phyloP scores from a whole-genome alignment of 1,140 invertebrate species.

The Plectrocnemia conspersa region DNA sequence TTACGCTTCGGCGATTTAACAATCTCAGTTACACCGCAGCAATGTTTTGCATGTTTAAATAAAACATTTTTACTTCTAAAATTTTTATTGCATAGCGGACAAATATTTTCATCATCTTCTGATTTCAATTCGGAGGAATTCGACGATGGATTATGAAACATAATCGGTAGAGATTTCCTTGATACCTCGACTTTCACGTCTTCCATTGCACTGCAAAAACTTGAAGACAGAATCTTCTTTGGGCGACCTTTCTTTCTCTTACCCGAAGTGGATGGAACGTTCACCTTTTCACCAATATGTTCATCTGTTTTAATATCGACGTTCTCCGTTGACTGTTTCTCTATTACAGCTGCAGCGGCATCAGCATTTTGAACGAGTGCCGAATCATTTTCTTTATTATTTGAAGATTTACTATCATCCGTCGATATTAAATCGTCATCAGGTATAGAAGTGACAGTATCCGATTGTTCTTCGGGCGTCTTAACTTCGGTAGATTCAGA shows the following conservation, averaged over 20 bases:
- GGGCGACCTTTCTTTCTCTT: constrained; percentile 34
- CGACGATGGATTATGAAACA: not conserved
- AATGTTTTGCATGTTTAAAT: constrained; percentile 52
- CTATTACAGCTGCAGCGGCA: too few relatives aligned
- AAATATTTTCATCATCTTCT: constrained; percentile 39
- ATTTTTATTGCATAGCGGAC: constrained; percentile 49
- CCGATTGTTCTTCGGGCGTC: too few relatives aligned
- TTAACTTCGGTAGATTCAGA: too few relatives aligned
- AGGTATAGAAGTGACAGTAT: too few relatives aligned
- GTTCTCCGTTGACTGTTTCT: too few relatives aligned
- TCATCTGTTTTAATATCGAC: not conserved
- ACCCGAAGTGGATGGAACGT: not conserved
- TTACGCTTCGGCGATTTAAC: constrained; percentile 25
- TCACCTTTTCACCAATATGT: not conserved
- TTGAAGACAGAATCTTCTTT: constrained; percentile 42
- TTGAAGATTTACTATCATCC: too few relatives aligned
- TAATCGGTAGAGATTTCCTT: constrained; percentile 41
- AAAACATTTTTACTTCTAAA: constrained; percentile 50
- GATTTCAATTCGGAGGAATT: too few relatives aligned
- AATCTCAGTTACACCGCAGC: constrained; percentile 41
- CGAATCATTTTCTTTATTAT: too few relatives aligned
- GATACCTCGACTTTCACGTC: constrained; percentile 36
- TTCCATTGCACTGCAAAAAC: constrained; percentile 36
- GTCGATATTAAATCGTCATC: too few relatives aligned
- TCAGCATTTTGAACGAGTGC: too few relatives aligned